Conservation (phyloP, 1,140 invertebrate genomes). For the Aleiodes sp. region DNA sequence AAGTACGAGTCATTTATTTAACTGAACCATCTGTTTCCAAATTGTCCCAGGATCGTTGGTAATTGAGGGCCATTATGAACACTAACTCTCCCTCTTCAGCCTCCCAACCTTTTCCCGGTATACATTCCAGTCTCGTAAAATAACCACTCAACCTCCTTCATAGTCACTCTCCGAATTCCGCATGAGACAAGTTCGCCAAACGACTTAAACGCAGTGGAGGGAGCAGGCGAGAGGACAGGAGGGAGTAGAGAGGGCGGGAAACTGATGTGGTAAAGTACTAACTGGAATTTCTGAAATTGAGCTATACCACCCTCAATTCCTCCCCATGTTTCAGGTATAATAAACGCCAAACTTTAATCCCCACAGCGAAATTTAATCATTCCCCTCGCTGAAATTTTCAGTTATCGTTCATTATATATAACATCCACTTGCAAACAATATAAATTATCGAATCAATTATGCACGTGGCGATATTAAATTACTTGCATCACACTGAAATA, state of each 20-base stretch:
- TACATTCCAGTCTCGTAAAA: neutral
- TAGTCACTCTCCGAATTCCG: neutral
- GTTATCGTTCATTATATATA: no score
- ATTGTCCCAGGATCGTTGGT: neutral
- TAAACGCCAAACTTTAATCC: neutral
- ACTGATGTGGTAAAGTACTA: neutral
- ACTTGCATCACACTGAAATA: no score
- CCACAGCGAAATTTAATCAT: neutral
- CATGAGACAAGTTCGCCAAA: neutral
- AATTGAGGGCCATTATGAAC: neutral
- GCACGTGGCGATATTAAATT: neutral
- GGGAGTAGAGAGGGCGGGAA: neutral
- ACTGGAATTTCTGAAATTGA: neutral
- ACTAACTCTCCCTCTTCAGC: no score
- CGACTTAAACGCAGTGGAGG: neutral
- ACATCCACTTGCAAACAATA: neutral
- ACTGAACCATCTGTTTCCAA: neutral
- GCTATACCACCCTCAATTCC: neutral
- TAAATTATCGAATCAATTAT: neutral
- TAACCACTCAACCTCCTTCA: neutral
- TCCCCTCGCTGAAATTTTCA: no score
- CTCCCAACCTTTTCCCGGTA: no score
- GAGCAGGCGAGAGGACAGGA: neutral
- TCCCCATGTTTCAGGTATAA: neutral
- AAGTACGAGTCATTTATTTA: neutral